Evolutionary conservation across 2,113 vertebrate species (phyloP).

Genomic region (rabbit (Oryctolagus cuniculus)): mOryCun1.1 NC_091433.1:135712501-135713000

Average conservation of each 20-base stretch:
- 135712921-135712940: not conserved
- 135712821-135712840: not conserved
- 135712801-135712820: not conserved
- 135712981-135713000: too few species aligned
- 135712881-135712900: not conserved
- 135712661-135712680: not conserved
- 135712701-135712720: not conserved
- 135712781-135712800: not conserved
- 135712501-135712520: conserved; percentile 7
- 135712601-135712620: not conserved
- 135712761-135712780: not conserved
- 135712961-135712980: too few species aligned
- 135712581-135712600: not conserved
- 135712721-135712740: not conserved
- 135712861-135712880: not conserved
- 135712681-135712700: not conserved
- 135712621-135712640: not conserved
- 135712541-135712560: not conserved
- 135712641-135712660: not conserved
- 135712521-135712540: not conserved
- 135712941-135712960: too few species aligned
- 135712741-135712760: not conserved
- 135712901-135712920: too few species aligned
- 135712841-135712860: not conserved
- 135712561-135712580: conserved; percentile 10